A percentile compares a stretch with the other conserved stretches of the same genome.
Conservation (phyloP, 2,113 vertebrate genomes). For the Calyptommatus sinebrachiatus region DNA sequence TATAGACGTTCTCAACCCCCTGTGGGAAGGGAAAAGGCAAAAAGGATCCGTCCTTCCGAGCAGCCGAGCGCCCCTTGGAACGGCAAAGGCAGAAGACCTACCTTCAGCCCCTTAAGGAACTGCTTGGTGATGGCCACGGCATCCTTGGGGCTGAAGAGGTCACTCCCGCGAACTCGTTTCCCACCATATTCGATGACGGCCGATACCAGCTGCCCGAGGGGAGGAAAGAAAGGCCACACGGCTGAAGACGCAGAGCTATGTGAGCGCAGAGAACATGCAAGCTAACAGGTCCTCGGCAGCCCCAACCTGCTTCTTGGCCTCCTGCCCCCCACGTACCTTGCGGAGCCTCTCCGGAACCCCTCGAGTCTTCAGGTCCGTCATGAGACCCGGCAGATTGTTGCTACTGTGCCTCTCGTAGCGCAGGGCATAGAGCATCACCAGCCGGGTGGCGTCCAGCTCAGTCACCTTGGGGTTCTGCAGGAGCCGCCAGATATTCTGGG, state of each 20-base stretch:
- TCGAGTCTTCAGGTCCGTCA: slow-evolving; percentile 79
- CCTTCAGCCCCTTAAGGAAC: slow-evolving; percentile 97
- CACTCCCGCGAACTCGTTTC: slow-evolving; percentile 87
- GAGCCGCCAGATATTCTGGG: slow-evolving; percentile 84
- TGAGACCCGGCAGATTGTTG: slow-evolving; percentile 78
- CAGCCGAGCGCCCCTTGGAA: background rate
- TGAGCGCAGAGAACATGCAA: background rate
- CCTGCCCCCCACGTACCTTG: slow-evolving; percentile 66
- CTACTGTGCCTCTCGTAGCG: slow-evolving; percentile 91
- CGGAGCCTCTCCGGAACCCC: slow-evolving; percentile 83
- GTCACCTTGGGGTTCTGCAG: slow-evolving; percentile 84
- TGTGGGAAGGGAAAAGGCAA: slow-evolving; percentile 37
- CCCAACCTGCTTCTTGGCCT: no score
- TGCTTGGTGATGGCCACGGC: slow-evolving; percentile 96
- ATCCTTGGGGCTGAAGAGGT: slow-evolving; percentile 90
- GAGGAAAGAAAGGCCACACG: background rate
- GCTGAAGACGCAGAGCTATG: background rate
- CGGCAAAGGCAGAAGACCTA: slow-evolving; percentile 39
- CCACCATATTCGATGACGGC: slow-evolving; percentile 90
- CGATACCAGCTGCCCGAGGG: slow-evolving; percentile 80
- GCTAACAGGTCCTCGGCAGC: no score
- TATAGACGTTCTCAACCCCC: slow-evolving; percentile 96
- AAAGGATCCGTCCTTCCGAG: background rate
- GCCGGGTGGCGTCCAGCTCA: slow-evolving; percentile 82
- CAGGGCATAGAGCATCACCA: slow-evolving; percentile 93